A percentile compares a stretch with the other conserved stretches of the same genome.
Conservation (phyloP, 2,797 vertebrate genomes). For the Siniperca scherzeri region DNA sequence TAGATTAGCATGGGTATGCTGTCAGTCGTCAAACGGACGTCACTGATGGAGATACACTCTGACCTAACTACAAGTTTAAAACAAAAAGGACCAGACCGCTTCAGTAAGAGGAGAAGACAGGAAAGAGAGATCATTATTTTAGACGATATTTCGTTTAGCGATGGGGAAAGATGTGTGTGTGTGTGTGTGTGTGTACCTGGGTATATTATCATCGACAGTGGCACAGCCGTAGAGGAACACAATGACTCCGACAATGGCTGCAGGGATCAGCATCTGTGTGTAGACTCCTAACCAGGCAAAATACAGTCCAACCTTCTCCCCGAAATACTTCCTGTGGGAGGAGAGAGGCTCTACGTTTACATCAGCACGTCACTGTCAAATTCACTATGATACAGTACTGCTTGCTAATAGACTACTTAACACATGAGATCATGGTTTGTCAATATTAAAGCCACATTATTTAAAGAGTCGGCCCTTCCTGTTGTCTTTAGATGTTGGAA, state of each 20-base stretch:
- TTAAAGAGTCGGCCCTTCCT: background rate
- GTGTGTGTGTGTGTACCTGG: conserved; percentile 87
- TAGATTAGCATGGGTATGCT: no score
- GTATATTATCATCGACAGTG: conserved; percentile 94
- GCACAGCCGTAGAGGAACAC: conserved; percentile 97
- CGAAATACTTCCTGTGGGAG: conserved; percentile 93
- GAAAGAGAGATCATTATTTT: no score
- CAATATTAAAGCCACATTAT: background rate
- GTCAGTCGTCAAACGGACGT: no score
- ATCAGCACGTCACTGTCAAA: background rate
- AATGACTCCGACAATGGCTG: conserved; percentile 93
- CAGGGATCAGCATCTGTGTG: conserved; percentile 98
- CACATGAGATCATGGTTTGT: background rate
- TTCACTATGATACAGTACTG: fast-evolving
- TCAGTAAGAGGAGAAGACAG: no score
- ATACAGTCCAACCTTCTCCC: conserved; percentile 97
- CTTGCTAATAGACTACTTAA: background rate
- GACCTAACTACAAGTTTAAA: no score
- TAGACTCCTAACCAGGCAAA: conserved; percentile 99
- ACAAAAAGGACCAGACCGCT: no score
- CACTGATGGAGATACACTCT: no score
- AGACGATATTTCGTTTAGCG: no score
- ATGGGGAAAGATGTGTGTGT: background rate
- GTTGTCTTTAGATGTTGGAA: background rate
- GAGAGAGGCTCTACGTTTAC: background rate